Conservation (phyloP, 2,113 vertebrate genomes). For the Petromus typicus region DNA sequence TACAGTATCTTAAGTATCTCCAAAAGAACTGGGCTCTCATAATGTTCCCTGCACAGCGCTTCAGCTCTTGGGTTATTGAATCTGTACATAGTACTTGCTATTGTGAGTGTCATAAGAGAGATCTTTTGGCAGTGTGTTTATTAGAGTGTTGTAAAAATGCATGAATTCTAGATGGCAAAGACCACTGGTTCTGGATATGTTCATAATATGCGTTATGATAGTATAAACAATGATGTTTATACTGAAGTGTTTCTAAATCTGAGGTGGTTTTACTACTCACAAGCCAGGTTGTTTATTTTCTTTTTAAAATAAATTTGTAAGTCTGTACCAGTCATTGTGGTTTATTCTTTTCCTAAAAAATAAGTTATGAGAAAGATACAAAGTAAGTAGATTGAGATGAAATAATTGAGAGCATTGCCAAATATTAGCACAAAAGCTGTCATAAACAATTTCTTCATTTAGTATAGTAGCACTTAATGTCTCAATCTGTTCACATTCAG, state of each 20-base stretch:
- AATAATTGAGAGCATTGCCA: constrained; percentile 9
- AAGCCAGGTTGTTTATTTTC: constrained; percentile 1
- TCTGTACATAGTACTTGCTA: not conserved
- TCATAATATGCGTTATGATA: not conserved
- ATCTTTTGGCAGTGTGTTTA: not conserved
- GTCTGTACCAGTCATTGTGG: not conserved
- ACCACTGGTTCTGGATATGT: not conserved
- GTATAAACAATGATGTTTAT: not conserved
- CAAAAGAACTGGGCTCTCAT: not conserved
- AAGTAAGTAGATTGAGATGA: constrained; percentile 17
- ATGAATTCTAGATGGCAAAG: not conserved
- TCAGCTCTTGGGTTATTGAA: not conserved
- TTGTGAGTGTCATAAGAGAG: not conserved
- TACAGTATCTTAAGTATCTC: not conserved
- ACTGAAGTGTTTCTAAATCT: not conserved
- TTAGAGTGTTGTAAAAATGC: not conserved
- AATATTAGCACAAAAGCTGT: not conserved
- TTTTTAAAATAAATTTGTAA: not conserved
- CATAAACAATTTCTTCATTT: not conserved
- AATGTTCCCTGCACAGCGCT: not conserved
- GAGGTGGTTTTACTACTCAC: not conserved
- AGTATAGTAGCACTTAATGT: not conserved
- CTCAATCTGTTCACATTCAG: not conserved
- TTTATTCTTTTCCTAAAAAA: constrained; percentile 10
- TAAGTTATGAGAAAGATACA: constrained; percentile 30